phyloP scores from a whole-genome alignment of 2,113 vertebrate genomes.

The Halichoerus grypus region DNA sequence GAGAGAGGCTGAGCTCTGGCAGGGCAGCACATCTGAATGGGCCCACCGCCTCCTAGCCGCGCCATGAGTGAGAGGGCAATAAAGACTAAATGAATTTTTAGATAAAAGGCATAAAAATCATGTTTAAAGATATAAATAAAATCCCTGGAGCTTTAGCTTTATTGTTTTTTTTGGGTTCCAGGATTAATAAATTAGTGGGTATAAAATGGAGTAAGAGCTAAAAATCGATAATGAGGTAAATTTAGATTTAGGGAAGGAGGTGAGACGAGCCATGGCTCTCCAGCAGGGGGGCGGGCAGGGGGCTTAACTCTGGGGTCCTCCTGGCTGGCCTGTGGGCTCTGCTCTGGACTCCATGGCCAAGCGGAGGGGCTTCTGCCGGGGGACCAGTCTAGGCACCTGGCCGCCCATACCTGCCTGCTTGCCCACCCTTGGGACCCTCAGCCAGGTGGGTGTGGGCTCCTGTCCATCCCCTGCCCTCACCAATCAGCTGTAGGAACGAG shows the following conservation, averaged over 20 bases:
- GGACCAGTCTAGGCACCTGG: neutral
- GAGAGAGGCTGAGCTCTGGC: accelerated
- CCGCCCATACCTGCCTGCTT: accelerated
- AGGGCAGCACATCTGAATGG: neutral
- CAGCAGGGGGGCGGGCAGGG: accelerated
- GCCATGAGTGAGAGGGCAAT: slow-evolving; percentile 75
- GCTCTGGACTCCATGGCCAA: neutral
- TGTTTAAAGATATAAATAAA: slow-evolving; percentile 80
- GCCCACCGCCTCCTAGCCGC: neutral
- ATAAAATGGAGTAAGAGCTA: slow-evolving; percentile 47
- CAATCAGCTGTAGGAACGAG: too few species aligned
- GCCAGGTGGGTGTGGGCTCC: neutral
- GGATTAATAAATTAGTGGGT: slow-evolving; percentile 78
- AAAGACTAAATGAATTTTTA: slow-evolving; percentile 80
- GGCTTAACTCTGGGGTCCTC: neutral
- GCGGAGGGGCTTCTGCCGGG: neutral
- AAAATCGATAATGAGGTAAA: slow-evolving; percentile 45
- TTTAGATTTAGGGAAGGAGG: neutral
- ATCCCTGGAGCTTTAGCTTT: slow-evolving; percentile 62
- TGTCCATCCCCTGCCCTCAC: too few species aligned
- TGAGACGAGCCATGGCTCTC: neutral
- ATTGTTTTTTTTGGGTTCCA: slow-evolving; percentile 69
- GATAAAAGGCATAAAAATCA: slow-evolving; percentile 82
- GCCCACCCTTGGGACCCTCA: neutral
- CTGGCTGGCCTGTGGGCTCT: neutral